Percentiles rank a stretch among this genome's conserved stretches.
These are phyloP conservation scores for Tenrec ecaudatus DNA, from an alignment of 2,113 vertebrate genomes.

Conservation along the genomic window DNA sequence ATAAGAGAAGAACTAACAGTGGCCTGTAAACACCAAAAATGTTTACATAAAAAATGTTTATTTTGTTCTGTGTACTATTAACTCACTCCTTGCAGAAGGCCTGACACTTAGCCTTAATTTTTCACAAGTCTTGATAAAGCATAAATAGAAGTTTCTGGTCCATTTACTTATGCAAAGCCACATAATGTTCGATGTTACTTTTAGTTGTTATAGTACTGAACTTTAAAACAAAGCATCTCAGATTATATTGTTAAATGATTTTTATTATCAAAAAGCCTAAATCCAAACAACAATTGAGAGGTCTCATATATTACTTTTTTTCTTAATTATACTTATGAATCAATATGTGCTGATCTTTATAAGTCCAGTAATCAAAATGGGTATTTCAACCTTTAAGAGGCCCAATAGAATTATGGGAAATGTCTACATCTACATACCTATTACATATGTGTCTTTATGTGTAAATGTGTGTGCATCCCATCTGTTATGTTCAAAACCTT, in stretches of 20 bases:
- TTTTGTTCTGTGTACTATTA: neutral
- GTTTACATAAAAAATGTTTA: neutral
- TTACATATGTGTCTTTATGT: neutral
- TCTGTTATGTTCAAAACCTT: neutral
- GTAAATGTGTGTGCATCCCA: neutral
- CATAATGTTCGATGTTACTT: neutral
- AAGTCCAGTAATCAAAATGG: constrained; percentile 6
- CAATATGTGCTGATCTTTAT: neutral
- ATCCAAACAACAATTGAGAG: constrained; percentile 7
- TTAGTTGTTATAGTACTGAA: neutral
- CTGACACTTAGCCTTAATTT: neutral
- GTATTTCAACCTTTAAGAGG: constrained; percentile 38
- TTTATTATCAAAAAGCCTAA: constrained; percentile 12
- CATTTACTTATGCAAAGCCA: neutral
- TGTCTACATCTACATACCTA: neutral
- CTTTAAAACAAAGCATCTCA: neutral
- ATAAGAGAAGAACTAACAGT: constrained; percentile 44
- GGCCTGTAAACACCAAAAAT: neutral
- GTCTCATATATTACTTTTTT: neutral
- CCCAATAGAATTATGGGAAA: neutral
- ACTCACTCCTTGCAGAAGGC: neutral
- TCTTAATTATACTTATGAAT: constrained; percentile 39
- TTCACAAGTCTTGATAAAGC: neutral
- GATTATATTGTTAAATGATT: constrained; percentile 14
- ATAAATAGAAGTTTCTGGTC: neutral